Evolutionary conservation across 1,140 invertebrate genomes (phyloP).

Genomic region (Trinorchestia longiramus): DNA sequence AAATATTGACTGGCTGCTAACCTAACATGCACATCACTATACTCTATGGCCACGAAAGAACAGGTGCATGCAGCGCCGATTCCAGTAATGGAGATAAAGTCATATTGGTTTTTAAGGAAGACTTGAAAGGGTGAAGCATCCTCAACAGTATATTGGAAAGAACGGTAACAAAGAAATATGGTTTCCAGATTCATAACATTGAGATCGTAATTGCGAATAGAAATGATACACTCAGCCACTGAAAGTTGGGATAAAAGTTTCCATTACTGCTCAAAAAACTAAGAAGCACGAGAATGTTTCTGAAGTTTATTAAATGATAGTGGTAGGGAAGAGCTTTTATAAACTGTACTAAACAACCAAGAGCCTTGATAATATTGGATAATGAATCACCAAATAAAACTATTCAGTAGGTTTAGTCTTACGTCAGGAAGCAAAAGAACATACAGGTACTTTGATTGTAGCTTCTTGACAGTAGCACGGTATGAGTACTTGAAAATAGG

Average conservation of each 20-base stretch:
- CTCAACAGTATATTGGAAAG: neutral
- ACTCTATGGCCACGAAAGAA: neutral
- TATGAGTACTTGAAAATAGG: too few species aligned
- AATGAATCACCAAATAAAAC: neutral
- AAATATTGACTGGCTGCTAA: neutral
- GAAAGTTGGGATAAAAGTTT: neutral
- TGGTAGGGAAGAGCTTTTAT: neutral
- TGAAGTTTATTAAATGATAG: neutral
- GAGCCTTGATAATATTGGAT: neutral
- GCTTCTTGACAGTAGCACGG: too few species aligned
- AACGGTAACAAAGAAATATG: neutral
- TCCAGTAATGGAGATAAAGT: neutral
- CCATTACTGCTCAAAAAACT: neutral
- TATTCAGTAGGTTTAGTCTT: neutral
- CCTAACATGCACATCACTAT: neutral
- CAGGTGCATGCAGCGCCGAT: neutral
- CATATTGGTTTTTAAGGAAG: neutral
- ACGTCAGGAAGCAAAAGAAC: neutral
- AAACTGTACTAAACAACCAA: too few species aligned
- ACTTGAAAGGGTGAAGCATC: neutral
- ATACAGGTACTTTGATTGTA: neutral
- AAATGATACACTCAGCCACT: neutral
- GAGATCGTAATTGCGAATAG: neutral
- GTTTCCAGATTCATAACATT: neutral
- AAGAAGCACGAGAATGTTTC: neutral